Conservation (phyloP, 2,113 vertebrate species). For the Actenoides lindsayi region DNA sequence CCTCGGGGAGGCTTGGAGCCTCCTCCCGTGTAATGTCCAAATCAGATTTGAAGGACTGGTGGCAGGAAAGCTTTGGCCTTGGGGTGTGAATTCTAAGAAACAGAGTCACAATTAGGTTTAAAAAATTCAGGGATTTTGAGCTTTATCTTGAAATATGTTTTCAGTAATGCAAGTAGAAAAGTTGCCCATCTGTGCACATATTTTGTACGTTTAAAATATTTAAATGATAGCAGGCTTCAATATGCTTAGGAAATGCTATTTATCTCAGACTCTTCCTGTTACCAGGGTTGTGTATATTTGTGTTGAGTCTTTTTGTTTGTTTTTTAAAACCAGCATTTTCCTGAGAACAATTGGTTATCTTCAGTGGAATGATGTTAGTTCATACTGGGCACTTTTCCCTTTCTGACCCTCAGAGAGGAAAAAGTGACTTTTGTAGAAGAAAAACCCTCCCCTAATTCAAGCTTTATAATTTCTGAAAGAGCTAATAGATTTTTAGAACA, state of each 20-base stretch:
- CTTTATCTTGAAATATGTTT: slow-evolving; percentile 77
- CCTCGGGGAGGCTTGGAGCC: slow-evolving; percentile 80
- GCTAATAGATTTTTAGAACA: background rate
- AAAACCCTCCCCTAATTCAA: background rate
- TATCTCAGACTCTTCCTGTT: slow-evolving; percentile 44
- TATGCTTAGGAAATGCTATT: slow-evolving; percentile 72
- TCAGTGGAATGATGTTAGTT: slow-evolving; percentile 19
- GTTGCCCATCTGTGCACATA: slow-evolving; percentile 80
- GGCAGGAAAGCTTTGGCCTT: slow-evolving; percentile 83
- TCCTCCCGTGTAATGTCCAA: slow-evolving; percentile 80
- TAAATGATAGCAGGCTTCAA: slow-evolving; percentile 70
- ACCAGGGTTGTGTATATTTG: background rate
- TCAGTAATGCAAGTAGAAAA: slow-evolving; percentile 74
- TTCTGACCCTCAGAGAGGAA: background rate
- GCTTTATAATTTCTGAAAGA: background rate
- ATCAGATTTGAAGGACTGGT: slow-evolving; percentile 81
- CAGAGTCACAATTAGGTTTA: slow-evolving; percentile 82
- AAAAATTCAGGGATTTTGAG: slow-evolving; percentile 85
- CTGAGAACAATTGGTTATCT: background rate
- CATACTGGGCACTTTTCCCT: background rate
- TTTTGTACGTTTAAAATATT: slow-evolving; percentile 79
- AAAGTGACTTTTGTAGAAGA: background rate
- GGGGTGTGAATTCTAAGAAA: slow-evolving; percentile 81
- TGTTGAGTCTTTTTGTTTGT: background rate
- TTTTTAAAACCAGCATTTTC: background rate